Evolutionary conservation across 2,797 vertebrate genomes (phyloP), one percentile per base, ranked within the genome.

Genomic region (Apodemus agrarius): DNA sequence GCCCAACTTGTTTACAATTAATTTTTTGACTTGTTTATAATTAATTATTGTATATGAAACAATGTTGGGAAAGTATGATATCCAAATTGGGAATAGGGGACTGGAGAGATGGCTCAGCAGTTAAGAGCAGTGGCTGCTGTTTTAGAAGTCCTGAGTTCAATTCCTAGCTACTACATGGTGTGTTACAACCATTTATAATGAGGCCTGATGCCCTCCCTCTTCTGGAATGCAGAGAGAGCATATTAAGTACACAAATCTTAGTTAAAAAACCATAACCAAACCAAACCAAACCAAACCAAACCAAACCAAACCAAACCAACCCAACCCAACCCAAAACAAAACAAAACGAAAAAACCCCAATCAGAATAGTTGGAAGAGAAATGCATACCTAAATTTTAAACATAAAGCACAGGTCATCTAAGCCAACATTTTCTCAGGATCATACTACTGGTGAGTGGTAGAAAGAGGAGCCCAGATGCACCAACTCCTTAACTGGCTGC

Each of bases 391-490:
- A 61, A 95, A 93, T 85, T 14, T 65, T 52, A 89, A 12, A n/a
- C 80, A 59, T 74, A 67, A 65, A 65, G 82, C 85, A 94, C 40
- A 91, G 76, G 46, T 90, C 26, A 75, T 78, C 40, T 69, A 88
- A 95, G 19, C 65, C 69, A 95, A 72, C 69, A 89, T 67, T 92
- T 95, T 89, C 29, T 95, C n/a, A 86, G 89, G 57, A 40, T 43
- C 43, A 94, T 3, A 96, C 3, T 83, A 43, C 79, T 59, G 63
- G 3, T 57, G 54, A 90, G 72, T 40, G 61, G 54, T 0, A 92
- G 65, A 80, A 93, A 90, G 46, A 89, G 52, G 81, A 96, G 90
- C 24, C 21, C 69, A 81, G 40, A 87, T 1, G 43, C 34, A 63
- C 93, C 54, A 90, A 40, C n/a, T 34, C 43, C 29, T 63, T n/a